These are phyloP conservation scores for Mycalesis mineus DNA, from an alignment of 2,888 invertebrate genomes.

Conservation along the genomic window DNA sequence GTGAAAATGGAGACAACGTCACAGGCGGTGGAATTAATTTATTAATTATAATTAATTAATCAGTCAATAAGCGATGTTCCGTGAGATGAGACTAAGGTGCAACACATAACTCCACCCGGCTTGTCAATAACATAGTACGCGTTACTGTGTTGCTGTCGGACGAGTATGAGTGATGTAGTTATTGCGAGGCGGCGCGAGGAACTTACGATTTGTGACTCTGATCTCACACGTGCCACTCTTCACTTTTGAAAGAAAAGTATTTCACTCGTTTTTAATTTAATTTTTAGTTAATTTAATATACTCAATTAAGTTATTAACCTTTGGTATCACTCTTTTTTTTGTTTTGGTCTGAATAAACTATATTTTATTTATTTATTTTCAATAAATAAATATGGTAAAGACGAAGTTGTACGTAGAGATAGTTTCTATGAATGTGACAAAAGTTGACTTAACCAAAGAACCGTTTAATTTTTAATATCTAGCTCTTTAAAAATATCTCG, in stretches of 20 bases:
- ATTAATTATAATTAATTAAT: conserved; percentile 2
- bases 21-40: conserved; percentile 24
- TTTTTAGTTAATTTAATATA: too few species aligned
- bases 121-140: background rate
- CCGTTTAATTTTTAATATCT: too few species aligned
- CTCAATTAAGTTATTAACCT: too few species aligned
- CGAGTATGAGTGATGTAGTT: conserved; percentile 21
- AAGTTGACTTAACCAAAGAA: too few species aligned
- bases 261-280: too few species aligned
- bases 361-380: too few species aligned
- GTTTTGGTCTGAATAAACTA: too few species aligned
- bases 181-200: conserved; percentile 17
- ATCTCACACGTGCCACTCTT: conserved; percentile 3
- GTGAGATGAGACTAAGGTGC: conserved; percentile 14
- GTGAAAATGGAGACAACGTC: conserved; percentile 17
- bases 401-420: too few species aligned
- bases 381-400: too few species aligned
- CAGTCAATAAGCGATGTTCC: conserved; percentile 27
- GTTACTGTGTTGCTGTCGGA: conserved; percentile 8
- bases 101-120: conserved; percentile 1
- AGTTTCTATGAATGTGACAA: too few species aligned
- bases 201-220: background rate
- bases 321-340: too few species aligned
- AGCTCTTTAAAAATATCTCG: too few species aligned
- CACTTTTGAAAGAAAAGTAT: background rate